A percentile compares a stretch with the other conserved stretches of the same genome.
Conservation (phyloP, 2,888 invertebrate species). For the Theretra japonica region DNA sequence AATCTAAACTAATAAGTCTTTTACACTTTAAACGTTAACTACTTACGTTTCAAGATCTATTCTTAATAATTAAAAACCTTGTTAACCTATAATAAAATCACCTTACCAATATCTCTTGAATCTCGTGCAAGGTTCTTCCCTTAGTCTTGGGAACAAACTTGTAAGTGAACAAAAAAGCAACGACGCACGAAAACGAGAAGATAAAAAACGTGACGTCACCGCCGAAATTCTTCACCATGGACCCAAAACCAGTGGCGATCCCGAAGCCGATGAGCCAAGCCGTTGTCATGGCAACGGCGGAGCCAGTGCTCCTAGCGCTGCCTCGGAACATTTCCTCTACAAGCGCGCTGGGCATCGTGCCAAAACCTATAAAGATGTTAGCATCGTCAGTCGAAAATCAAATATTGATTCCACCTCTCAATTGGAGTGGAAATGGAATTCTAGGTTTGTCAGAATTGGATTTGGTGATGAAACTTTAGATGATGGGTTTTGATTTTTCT, state of each 20-base stretch:
- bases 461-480: neutral
- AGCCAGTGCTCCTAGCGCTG: conserved; percentile 55
- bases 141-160: conserved; percentile 59
- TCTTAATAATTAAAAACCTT: no score
- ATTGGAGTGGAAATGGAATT: neutral
- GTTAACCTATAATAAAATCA: no score
- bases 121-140: conserved; percentile 55
- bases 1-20: no score
- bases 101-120: conserved; percentile 50
- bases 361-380: conserved; percentile 49
- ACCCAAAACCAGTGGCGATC: conserved; percentile 50
- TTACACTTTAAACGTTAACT: no score
- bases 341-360: conserved; percentile 55
- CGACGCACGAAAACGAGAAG: conserved; percentile 49
- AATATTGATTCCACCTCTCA: conserved; percentile 2
- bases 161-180: conserved; percentile 52
- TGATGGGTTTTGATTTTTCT: neutral
- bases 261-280: conserved; percentile 60
- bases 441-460: neutral
- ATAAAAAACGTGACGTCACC: conserved; percentile 57
- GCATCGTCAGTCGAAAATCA: conserved; percentile 7
- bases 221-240: conserved; percentile 50
- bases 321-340: conserved; percentile 58
- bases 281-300: conserved; percentile 56
- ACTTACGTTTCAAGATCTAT: no score